Conservation (phyloP, 2,113 vertebrate genomes). For the Sturnus vulgaris region DNA sequence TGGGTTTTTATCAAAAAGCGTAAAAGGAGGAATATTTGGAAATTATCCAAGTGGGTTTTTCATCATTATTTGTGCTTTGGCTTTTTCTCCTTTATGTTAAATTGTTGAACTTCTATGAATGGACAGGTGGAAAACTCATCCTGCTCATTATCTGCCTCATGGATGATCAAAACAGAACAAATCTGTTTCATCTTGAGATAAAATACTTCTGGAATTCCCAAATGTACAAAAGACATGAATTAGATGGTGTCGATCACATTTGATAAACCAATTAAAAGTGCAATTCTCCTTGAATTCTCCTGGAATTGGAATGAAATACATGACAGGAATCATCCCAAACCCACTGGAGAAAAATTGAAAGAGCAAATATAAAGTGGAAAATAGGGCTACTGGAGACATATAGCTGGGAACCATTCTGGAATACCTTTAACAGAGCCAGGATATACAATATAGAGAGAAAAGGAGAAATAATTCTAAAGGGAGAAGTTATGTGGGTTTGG, state of each 20-base stretch:
- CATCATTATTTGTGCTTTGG: accelerated
- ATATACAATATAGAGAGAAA: not conserved
- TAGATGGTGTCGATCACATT: not conserved
- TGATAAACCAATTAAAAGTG: not conserved
- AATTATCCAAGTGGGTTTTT: not conserved
- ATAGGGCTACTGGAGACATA: not conserved
- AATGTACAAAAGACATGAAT: not conserved
- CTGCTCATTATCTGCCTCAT: not conserved
- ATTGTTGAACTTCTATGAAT: not conserved
- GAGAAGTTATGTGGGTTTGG: not conserved
- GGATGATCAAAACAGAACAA: not conserved
- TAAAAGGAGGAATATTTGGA: not conserved
- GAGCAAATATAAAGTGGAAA: not conserved
- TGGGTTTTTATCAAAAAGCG: not conserved
- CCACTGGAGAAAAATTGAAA: not conserved
- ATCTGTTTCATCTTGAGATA: too few species aligned
- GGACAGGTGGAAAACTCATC: not conserved
- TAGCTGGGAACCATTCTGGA: not conserved
- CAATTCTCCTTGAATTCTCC: not conserved
- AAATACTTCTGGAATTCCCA: not conserved
- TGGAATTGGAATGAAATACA: not conserved
- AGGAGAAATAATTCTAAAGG: not conserved
- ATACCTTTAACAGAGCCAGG: not conserved
- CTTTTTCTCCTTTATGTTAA: not conserved
- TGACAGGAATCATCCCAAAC: not conserved